These are phyloP conservation scores for Hybos culiciformis DNA, from an alignment of 2,888 invertebrate species.

Conservation along the genomic window DNA sequence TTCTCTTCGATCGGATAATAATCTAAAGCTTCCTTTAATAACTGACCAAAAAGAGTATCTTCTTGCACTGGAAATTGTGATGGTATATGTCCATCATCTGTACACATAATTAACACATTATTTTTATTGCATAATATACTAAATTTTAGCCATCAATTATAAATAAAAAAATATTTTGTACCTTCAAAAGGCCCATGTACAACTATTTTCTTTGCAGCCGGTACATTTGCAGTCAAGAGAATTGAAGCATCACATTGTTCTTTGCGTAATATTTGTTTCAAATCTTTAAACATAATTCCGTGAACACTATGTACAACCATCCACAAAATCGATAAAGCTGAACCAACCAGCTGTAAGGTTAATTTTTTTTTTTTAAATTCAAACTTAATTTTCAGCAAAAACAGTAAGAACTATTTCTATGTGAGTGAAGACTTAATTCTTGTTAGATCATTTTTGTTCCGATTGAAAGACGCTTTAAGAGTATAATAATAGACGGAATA, in stretches of 20 bases:
- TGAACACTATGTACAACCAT: constrained; percentile 98
- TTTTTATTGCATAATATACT: background rate
- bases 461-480: no score
- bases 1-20: constrained; percentile 93
- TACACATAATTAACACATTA: constrained; percentile 10
- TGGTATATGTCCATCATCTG: constrained; percentile 88
- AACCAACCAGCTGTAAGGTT: constrained; percentile 56
- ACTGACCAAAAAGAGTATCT: constrained; percentile 90
- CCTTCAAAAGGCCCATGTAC: constrained; percentile 67
- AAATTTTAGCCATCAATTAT: no score
- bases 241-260: constrained; percentile 99
- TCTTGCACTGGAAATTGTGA: constrained; percentile 97
- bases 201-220: constrained; percentile 96
- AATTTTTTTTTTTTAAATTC: no score
- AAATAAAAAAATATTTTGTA: constrained; percentile 1
- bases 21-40: constrained; percentile 88
- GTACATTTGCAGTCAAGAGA: constrained; percentile 94
- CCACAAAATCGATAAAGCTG: constrained; percentile 91
- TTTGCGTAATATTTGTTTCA: constrained; percentile 95
- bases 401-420: no score
- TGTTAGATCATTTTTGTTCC: no score
- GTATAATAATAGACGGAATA: no score
- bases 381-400: no score
- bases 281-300: constrained; percentile 98
- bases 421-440: no score